Evolutionary conservation across 2,113 vertebrate genomes (phyloP).

Genomic region (Phoxinus phoxinus): DNA sequence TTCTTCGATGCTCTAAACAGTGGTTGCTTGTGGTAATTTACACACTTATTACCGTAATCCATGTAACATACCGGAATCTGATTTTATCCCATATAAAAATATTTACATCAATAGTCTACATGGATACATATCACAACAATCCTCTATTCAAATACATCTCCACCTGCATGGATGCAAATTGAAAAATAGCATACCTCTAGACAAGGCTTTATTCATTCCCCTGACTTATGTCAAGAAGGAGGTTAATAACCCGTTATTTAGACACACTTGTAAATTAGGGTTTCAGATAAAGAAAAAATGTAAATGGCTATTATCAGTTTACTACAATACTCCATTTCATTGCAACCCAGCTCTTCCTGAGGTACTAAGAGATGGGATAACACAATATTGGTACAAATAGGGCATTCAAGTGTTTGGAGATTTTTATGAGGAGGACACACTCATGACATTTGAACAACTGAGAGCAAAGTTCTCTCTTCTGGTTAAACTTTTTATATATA

Average conservation of each 20-base stretch:
- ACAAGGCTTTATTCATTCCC: not conserved
- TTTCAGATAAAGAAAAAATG: not conserved
- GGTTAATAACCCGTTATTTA: not conserved
- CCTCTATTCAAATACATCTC: too few relatives aligned
- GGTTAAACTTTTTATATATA: not conserved
- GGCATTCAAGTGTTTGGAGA: not conserved
- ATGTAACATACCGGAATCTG: too few relatives aligned
- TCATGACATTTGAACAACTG: conserved; percentile 31
- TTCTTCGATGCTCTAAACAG: too few relatives aligned
- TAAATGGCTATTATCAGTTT: not conserved
- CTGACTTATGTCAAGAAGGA: not conserved
- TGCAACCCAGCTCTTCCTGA: not conserved
- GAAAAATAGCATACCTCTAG: not conserved
- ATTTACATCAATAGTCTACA: too few relatives aligned
- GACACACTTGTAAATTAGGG: not conserved
- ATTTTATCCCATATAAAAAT: too few relatives aligned
- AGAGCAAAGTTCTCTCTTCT: not conserved
- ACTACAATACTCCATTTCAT: not conserved
- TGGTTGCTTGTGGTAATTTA: too few relatives aligned
- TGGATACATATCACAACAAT: too few relatives aligned
- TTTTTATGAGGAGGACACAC: not conserved
- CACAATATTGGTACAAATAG: not conserved
- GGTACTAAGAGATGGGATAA: conserved; percentile 1
- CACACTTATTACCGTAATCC: too few relatives aligned
- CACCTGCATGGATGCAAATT: conserved; percentile 25